Evolutionary conservation across 53 echinoderm and acorn worm genomes (phyloP).

Genomic region (Apostichopus leukothele): DNA sequence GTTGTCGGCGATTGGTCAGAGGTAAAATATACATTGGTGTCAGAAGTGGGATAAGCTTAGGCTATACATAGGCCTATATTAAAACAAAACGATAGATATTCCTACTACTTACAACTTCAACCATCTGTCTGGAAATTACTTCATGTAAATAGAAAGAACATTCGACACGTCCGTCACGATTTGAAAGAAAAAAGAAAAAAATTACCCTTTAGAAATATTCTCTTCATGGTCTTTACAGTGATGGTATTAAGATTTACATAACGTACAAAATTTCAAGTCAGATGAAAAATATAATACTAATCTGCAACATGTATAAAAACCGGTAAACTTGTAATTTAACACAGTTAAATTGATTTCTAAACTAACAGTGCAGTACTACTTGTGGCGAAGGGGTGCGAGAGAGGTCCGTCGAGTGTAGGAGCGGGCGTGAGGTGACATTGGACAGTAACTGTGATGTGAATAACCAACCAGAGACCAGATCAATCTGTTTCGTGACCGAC

Average conservation of each 20-base stretch:
- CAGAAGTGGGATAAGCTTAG: neutral
- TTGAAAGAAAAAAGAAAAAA: too few relatives aligned
- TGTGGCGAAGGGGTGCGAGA: slow-evolving; percentile 35
- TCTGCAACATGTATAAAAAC: too few relatives aligned
- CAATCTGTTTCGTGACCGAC: neutral
- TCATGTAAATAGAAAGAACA: too few relatives aligned
- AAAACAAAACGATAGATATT: neutral
- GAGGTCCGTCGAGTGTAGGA: slow-evolving; percentile 4
- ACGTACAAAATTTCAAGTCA: too few relatives aligned
- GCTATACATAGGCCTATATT: neutral
- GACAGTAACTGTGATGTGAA: neutral
- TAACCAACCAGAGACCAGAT: slow-evolving; percentile 5
- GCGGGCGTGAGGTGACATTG: neutral
- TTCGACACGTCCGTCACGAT: too few relatives aligned
- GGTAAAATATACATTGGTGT: slow-evolving; percentile 10
- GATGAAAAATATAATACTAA: too few relatives aligned
- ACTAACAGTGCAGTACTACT: slow-evolving; percentile 15
- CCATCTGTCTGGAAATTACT: too few relatives aligned
- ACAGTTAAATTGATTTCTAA: neutral
- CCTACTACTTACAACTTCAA: too few relatives aligned
- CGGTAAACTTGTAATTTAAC: too few relatives aligned
- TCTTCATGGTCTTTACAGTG: too few relatives aligned
- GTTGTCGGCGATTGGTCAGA: slow-evolving; percentile 34
- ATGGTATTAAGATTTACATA: too few relatives aligned
- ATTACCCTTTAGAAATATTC: too few relatives aligned